Base-by-base conservation (phyloP, 2,113 vertebrate genomes). In the Nansenia antarctica region DNA sequence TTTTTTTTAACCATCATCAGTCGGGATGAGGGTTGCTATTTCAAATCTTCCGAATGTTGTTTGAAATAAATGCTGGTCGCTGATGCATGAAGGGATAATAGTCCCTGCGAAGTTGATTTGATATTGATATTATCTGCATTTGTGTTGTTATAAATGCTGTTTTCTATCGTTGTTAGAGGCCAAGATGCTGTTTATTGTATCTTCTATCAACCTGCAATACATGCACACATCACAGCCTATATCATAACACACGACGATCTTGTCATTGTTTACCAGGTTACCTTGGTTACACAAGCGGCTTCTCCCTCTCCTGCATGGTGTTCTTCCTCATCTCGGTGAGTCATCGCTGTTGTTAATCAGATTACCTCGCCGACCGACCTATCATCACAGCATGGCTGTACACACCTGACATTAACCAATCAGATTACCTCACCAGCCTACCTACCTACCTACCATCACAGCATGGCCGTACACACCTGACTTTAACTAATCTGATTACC, bases 291-390 rank as follows among this genome's bases (percentile, higher is more conserved):
- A 96, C 94, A 39, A 95, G 95, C 37, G 94, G 95, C 49, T 94
- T 96, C 67, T 97, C 95, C 2, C 91, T 96, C 65, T 92, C 90
- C 20, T 95, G 94, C 69, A 95, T 95, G 95, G 87, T 95, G 58
- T 96, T 96, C 81, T 97, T 96, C 85, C 90, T 96, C 11, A 86
- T 92, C 81, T 93, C 91, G 61, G 95, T 96, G 81, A 94, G 94
- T 92, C 6, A 32, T 55, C 39, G 12, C 6, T 18, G 39, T 15
- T 15, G 1, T 47, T n/a, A 49, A 49, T n/a, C n/a, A 14, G 20
- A 20, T n/a, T n/a, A n/a, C n/a, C 20, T n/a, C 9, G 0, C 45
- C 45, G 20, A 22, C 2, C 45, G 7, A 20, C 45, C 9, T 2
- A 42, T 1, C 45, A 49, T 49, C 15, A 49, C 14, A 49, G 7